Conservation (phyloP, 2,113 vertebrate genomes). For the Eclectus roratus region DNA sequence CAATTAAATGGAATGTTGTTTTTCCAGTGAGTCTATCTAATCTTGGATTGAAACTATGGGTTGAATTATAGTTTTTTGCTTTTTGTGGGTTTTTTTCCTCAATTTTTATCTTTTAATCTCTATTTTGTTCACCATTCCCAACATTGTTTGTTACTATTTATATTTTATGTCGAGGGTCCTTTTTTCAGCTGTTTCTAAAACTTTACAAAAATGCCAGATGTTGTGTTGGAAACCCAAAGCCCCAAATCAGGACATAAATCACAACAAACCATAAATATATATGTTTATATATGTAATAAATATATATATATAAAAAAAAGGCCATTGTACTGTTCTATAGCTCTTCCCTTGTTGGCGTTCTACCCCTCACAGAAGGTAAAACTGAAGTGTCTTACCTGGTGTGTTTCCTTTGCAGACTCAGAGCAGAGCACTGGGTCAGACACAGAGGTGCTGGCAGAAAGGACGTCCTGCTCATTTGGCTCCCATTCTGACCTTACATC, state of each 20-base stretch:
- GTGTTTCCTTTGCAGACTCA: slow-evolving; percentile 80
- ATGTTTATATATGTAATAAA: background rate
- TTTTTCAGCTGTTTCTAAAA: slow-evolving; percentile 57
- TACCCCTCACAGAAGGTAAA: background rate
- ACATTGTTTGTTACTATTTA: slow-evolving; percentile 5
- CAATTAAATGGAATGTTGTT: background rate
- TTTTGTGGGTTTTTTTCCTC: background rate
- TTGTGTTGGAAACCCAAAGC: slow-evolving; percentile 39
- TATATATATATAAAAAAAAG: background rate
- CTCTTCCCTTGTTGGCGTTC: background rate
- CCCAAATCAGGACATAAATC: slow-evolving; percentile 49
- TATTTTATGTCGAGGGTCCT: slow-evolving; percentile 20
- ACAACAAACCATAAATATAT: background rate
- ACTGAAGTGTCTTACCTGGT: slow-evolving; percentile 1
- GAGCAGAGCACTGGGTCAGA: slow-evolving; percentile 95
- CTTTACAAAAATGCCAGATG: slow-evolving; percentile 55
- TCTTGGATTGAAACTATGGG: background rate
- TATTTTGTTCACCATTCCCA: background rate
- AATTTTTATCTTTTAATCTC: background rate
- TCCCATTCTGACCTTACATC: slow-evolving; percentile 85
- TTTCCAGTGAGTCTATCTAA: background rate
- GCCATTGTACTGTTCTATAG: background rate
- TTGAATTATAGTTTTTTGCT: background rate
- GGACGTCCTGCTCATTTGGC: slow-evolving; percentile 92
- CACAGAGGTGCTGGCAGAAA: slow-evolving; percentile 89